Percentiles rank a stretch among this genome's conserved stretches.
Evolutionary conservation across 2,797 vertebrate genomes (phyloP).

Genomic region (Acipenser transmontanus): DNA sequence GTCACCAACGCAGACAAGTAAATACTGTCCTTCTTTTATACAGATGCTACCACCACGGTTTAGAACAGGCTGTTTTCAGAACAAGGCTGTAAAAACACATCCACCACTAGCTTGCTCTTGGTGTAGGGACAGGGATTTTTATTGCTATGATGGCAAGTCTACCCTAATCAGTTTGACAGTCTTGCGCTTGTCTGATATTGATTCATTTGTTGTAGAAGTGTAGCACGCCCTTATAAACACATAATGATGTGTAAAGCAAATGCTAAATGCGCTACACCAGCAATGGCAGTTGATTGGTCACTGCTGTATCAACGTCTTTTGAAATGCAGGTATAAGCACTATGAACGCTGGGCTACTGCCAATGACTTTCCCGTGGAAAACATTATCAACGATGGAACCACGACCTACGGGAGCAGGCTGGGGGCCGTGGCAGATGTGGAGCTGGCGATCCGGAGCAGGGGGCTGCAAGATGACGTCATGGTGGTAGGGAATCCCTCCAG

Average conservation of each 20-base stretch:
- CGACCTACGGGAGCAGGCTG: slow-evolving; percentile 57
- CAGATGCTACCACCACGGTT: neutral
- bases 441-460: slow-evolving; percentile 62
- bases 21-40: slow-evolving; percentile 26
- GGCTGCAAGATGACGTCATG: slow-evolving; percentile 62
- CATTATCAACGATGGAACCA: slow-evolving; percentile 71
- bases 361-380: slow-evolving; percentile 72
- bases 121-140: neutral
- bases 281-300: too few species aligned
- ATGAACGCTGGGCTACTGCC: slow-evolving; percentile 77
- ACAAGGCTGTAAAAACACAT: too few species aligned
- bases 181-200: too few species aligned
- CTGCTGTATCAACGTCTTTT: neutral
- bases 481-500: slow-evolving; percentile 49
- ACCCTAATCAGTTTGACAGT: neutral
- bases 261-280: too few species aligned
- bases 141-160: neutral
- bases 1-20: slow-evolving; percentile 79
- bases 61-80: neutral
- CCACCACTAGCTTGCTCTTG: too few species aligned
- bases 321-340: slow-evolving; percentile 63
- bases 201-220: too few species aligned
- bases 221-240: too few species aligned
- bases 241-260: too few species aligned
- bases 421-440: slow-evolving; percentile 70